Evolutionary conservation across 2,797 vertebrate genomes (phyloP), one percentile per base, ranked within the genome.

Genomic region (Ceyx erithaca): DNA sequence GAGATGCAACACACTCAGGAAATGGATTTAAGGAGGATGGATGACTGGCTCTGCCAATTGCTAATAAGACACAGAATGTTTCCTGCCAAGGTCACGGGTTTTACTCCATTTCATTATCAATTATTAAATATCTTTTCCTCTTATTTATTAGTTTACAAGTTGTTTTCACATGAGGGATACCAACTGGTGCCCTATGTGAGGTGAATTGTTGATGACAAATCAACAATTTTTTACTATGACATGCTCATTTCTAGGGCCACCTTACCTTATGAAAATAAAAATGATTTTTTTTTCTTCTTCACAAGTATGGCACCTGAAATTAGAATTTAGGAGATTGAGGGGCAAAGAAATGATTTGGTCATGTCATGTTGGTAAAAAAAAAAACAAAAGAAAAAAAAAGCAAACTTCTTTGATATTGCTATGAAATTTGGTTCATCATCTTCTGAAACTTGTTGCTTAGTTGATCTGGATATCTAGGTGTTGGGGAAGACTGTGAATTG

Each of bases 21-120:
- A 89, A 94, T 78, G 69, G 90, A 71, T 94, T 93, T 91, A 66
- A 87, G 76, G 35, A 40, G 66, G 48, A 92, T 89, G 92, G 82
- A 85, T 94, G 94, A 72, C 66, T 93, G 72, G 77, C 58, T 93
- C 82, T 83, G 54, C 85, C 85, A 89, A 87, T 87, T 95, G 80
- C 85, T 94, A 95, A 91, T 92, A 91, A 89, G 79, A 76, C 6
- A 2, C 35, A 76, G 72, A 87, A 89, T 72, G 79, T 83, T 95
- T 91, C 73, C 63, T 91, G 87, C 89, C 87, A 95, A 96, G 87
- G 91, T 95, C 92, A 93, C 76, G 87, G 92, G 72, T 92, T 93
- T 94, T 93, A 85, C 89, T 92, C 76, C 58, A 63, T 93, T 95
- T 95, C 89, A 94, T 83, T 93, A 96, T 95, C 62, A 95, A 95